Evolutionary conservation across 2,797 vertebrate genomes (phyloP), one percentile per base, ranked within the genome.

Genomic region (Vireo griseus): DNA sequence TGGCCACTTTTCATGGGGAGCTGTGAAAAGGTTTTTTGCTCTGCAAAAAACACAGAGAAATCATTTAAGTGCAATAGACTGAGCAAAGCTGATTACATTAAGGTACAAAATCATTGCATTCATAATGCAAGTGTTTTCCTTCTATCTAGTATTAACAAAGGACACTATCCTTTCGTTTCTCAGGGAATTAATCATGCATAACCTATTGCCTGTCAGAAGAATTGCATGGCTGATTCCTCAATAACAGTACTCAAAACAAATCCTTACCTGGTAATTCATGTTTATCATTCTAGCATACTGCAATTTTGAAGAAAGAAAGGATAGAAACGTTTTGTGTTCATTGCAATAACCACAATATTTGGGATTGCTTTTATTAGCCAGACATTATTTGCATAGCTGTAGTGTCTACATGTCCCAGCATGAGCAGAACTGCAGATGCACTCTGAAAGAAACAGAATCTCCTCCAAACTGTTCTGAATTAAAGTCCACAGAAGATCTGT

Each of bases 41-140:
- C 37, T 77, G 39, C 31, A 26, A 55, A 50, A 39, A 82, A 92
- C 73, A 91, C 50, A 74, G 42, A 92, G 71, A 87, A 95, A 87
- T 79, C 47, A 87, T 80, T 88, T 80, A 87, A 74, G 54, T 52
- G 45, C 83, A 90, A 92, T 54, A 95, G 74, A 74, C 66, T 85
- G 90, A 92, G n/a, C 51, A 88, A 87, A 92, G 59, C 39, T 5
- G 7, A 89, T 95, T 90, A 85, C 31, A 55, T 90, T 94, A 77
- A 87, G 5, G 5, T 87, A 69, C 17, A 78, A 78, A 94, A 86
- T 91, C 69, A 81, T 55, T 65, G n/a, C 58, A 42, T 93, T 92
- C 77, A 75, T 79, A 61, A 37, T 55, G 33, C 45, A 91, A 93
- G 88, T 72, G 25, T 95, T 96, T 95, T 90, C 88, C 77, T 92